phyloP scores from a whole-genome alignment of 1,140 invertebrate genomes.

The Lepidurus arcticus region DNA sequence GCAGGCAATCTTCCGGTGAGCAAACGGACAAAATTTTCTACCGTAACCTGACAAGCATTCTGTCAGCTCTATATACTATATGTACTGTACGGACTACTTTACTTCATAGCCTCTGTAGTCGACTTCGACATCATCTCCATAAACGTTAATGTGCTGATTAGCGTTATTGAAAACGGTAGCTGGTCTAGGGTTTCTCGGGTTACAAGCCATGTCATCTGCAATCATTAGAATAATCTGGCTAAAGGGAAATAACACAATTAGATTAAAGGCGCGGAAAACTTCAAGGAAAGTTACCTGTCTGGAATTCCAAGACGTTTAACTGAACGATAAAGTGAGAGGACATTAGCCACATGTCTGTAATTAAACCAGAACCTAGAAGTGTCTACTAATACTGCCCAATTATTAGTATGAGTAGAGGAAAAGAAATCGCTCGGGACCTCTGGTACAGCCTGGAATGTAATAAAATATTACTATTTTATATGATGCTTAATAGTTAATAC shows the following conservation, averaged over 20 bases:
- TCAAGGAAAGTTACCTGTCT: slow-evolving; percentile 56
- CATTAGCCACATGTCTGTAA: slow-evolving; percentile 98
- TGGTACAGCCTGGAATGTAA: neutral
- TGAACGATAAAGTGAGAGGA: slow-evolving; percentile 94
- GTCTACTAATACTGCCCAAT: slow-evolving; percentile 98
- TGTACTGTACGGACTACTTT: slow-evolving; percentile 31
- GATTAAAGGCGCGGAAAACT: slow-evolving; percentile 9
- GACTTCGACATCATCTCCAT: slow-evolving; percentile 98
- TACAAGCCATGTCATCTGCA: slow-evolving; percentile 99
- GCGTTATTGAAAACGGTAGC: slow-evolving; percentile 97
- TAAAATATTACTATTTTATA: neutral
- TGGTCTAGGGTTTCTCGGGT: slow-evolving; percentile 93
- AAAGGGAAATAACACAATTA: slow-evolving; percentile 27
- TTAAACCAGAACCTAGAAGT: slow-evolving; percentile 99
- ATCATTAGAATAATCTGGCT: slow-evolving; percentile 92
- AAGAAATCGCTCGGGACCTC: neutral
- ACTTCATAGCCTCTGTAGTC: slow-evolving; percentile 98
- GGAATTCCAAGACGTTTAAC: slow-evolving; percentile 96
- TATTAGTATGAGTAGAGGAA: slow-evolving; percentile 73
- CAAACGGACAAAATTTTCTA: slow-evolving; percentile 96
- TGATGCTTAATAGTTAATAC: neutral
- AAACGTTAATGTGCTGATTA: slow-evolving; percentile 96
- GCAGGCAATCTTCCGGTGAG: slow-evolving; percentile 84
- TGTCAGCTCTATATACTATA: slow-evolving; percentile 8
- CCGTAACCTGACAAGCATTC: slow-evolving; percentile 64